Conservation (phyloP, 2,113 vertebrate species). For the Plestiodon gilberti region DNA sequence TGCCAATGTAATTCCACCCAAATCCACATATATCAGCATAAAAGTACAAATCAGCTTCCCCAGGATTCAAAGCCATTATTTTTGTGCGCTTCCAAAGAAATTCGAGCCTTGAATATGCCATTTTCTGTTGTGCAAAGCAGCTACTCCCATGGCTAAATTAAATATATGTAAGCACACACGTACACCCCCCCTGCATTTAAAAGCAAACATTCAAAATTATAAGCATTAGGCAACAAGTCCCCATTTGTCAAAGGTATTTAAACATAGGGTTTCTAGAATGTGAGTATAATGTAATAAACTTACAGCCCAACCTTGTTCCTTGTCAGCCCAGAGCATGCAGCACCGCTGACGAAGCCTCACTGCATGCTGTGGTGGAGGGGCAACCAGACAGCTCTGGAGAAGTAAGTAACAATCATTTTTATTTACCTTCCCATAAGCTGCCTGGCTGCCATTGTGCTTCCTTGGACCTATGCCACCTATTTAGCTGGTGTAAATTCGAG, state of each 20-base stretch:
- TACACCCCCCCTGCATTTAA: not conserved
- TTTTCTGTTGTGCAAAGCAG: not conserved
- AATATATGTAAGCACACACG: not conserved
- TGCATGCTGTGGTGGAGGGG: too few relatives aligned
- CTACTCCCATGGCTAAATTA: not conserved
- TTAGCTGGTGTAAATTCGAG: too few relatives aligned
- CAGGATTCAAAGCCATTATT: not conserved
- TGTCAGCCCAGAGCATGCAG: too few relatives aligned
- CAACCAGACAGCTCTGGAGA: too few relatives aligned
- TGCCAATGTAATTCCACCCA: not conserved
- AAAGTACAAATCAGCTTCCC: constrained; percentile 5
- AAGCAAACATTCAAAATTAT: not conserved
- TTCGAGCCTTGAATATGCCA: not conserved
- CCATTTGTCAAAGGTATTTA: not conserved
- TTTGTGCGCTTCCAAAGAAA: constrained; percentile 1
- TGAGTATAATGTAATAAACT: not conserved
- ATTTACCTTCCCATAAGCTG: too few relatives aligned
- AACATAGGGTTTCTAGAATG: not conserved
- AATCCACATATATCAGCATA: constrained; percentile 9
- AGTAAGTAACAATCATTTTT: too few relatives aligned
- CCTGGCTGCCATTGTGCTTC: too few relatives aligned
- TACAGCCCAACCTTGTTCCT: too few relatives aligned
- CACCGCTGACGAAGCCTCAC: too few relatives aligned
- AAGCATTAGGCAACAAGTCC: not conserved
- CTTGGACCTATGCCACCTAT: too few relatives aligned